These are phyloP conservation scores for Tolypeutes matacus DNA, from an alignment of 2,797 vertebrate genomes.

Conservation along the genomic window DNA sequence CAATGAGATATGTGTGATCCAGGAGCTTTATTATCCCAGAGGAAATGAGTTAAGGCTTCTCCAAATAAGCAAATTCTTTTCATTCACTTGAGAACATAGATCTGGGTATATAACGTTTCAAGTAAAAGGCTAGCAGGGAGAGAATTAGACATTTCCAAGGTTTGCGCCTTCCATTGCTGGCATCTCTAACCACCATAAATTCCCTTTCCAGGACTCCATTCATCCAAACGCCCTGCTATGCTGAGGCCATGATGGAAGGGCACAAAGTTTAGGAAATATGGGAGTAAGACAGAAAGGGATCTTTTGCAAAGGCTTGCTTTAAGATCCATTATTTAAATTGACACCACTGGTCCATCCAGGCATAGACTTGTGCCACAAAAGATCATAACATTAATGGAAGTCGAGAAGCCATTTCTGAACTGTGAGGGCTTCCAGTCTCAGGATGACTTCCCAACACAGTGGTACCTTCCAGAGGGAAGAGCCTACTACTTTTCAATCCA, in stretches of 20 bases:
- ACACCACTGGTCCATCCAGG: background rate
- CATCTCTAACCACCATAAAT: background rate
- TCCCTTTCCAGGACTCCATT: background rate
- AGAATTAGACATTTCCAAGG: slow-evolving; percentile 23
- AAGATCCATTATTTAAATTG: background rate
- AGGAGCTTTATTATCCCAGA: background rate
- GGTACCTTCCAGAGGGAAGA: background rate
- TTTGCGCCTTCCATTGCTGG: slow-evolving; percentile 4
- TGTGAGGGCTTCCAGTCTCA: background rate
- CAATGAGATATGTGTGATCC: background rate
- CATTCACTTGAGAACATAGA: background rate
- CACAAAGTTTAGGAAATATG: background rate
- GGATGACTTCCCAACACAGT: background rate
- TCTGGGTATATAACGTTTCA: slow-evolving; percentile 1
- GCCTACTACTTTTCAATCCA: background rate
- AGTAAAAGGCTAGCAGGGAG: background rate
- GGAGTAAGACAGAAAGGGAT: background rate
- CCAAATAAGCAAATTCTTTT: slow-evolving; percentile 25
- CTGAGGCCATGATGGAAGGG: background rate
- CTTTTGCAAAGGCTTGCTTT: slow-evolving; percentile 43
- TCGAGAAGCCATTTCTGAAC: background rate
- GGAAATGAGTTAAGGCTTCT: background rate
- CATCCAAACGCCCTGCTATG: background rate
- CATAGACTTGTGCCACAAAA: background rate
- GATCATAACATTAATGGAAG: background rate